Base-by-base conservation (phyloP, 2,797 vertebrate species). In the Chelon auratus region DNA sequence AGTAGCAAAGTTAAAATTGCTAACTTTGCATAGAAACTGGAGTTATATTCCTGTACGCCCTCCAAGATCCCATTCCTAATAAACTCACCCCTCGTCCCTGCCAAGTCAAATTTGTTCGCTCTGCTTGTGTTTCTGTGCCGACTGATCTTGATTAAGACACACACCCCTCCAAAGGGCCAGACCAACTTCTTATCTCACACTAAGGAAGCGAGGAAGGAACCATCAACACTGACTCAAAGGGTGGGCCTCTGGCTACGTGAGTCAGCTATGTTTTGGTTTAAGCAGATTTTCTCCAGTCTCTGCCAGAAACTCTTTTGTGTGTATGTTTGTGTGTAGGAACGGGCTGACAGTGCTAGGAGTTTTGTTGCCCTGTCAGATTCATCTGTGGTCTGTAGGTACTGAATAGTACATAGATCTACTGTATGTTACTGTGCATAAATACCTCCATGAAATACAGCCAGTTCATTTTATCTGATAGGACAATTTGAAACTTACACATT, bases 121-220 rank as follows among this genome's bases (percentile, higher is more conserved):
- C 64, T 80, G 83, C 68, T 76, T 84, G 77, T 82, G 77, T 82
- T 80, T 85, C 81, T 77, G 69, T 63, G 60, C 68, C 57, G 73
- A 85, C 56, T 6, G 74, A 86, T 85, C 82, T 83, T 91, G 87
- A 92, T 92, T 88, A 84, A 84, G 79, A 90, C 67, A 86, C 80
- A 86, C 88, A 74, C 85, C 83, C 84, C 84, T 84, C 63, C 57
- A 76, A 63, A 72, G 75, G 80, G 86, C 64, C 61, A 30, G 72
- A 81, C 68, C 67, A 63, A 68, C 58, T 82, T 50, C 89, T 93
- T 92, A 91, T 93, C 87, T 80, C 20, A 55, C 62, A 64, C 62
- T 26, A 53, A 80, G 87, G 80, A 87, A 84, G 72, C 65, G 66
- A 81, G 90, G 89, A 92, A 89, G 81, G 78, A 91, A 87, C 90